Conservation (phyloP, 1,140 invertebrate genomes). For the Drosophila pseudoananassae region DNA sequence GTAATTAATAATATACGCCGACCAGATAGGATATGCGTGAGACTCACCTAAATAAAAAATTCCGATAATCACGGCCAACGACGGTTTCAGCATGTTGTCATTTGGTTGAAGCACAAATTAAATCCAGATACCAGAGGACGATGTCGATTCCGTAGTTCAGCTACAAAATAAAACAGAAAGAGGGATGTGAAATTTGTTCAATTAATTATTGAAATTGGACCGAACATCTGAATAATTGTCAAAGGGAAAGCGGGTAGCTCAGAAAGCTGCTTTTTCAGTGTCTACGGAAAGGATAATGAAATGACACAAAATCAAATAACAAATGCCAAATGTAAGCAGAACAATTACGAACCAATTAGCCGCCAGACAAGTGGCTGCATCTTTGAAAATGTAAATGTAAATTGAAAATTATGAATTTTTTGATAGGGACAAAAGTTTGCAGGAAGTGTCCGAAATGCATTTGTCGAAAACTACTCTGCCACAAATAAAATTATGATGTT, state of each 20-base stretch:
- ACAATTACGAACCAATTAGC: slow-evolving; percentile 16
- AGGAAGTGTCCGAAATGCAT: slow-evolving; percentile 31
- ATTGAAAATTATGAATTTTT: slow-evolving; percentile 64
- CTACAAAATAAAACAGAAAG: slow-evolving; percentile 39
- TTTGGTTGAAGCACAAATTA: slow-evolving; percentile 55
- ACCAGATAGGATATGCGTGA: slow-evolving; percentile 9
- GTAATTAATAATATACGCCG: slow-evolving; percentile 54
- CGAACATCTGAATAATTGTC: slow-evolving; percentile 38
- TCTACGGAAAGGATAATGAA: slow-evolving; percentile 14
- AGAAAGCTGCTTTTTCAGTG: slow-evolving; percentile 4
- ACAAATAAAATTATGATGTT: slow-evolving; percentile 28
- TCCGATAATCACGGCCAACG: slow-evolving; percentile 69
- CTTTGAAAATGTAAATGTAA: slow-evolving; percentile 41
- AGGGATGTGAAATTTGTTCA: slow-evolving; percentile 29
- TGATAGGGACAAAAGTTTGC: slow-evolving; percentile 21
- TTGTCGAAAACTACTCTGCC: slow-evolving; percentile 31
- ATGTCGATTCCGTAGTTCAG: slow-evolving; percentile 41
- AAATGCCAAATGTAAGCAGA: slow-evolving; percentile 35
- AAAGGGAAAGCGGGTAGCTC: slow-evolving; percentile 7
- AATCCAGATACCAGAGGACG: slow-evolving; percentile 46
- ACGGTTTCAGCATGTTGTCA: slow-evolving; percentile 75
- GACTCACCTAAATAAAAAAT: slow-evolving; percentile 79
- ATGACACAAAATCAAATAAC: slow-evolving; percentile 31
- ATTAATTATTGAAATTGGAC: slow-evolving; percentile 67
- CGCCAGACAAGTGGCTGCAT: slow-evolving; percentile 11